These are phyloP conservation scores for Notoglanidium macrostoma DNA, from an alignment of 2,797 vertebrate genomes.

Conservation along the genomic window DNA sequence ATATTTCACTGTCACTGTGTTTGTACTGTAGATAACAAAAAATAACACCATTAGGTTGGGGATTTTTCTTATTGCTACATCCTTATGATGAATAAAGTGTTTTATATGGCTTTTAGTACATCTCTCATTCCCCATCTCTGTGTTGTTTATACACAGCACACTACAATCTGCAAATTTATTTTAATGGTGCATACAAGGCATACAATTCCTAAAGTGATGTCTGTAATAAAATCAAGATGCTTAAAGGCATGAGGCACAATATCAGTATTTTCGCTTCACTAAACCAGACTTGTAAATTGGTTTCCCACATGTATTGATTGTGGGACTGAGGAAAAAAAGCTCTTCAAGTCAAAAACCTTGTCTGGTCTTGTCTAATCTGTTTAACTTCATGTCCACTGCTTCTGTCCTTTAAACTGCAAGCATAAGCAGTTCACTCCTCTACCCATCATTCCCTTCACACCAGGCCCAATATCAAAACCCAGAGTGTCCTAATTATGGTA, in stretches of 20 bases:
- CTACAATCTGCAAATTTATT: slow-evolving; percentile 1
- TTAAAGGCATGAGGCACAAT: slow-evolving; percentile 43
- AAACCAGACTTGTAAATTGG: slow-evolving; percentile 29
- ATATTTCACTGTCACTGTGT: neutral
- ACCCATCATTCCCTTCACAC: slow-evolving; percentile 12
- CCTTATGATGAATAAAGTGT: neutral
- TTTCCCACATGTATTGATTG: slow-evolving; percentile 30
- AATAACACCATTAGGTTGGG: neutral
- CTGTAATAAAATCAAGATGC: slow-evolving; percentile 43
- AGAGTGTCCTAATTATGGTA: slow-evolving; percentile 70
- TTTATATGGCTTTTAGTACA: neutral
- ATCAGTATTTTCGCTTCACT: slow-evolving; percentile 33
- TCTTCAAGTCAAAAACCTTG: slow-evolving; percentile 17
- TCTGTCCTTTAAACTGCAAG: slow-evolving; percentile 34
- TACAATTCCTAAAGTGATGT: slow-evolving; percentile 29
- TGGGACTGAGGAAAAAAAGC: slow-evolving; percentile 4
- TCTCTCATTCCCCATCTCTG: neutral
- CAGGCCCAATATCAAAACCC: slow-evolving; percentile 69
- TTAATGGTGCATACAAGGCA: neutral
- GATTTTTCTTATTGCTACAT: neutral
- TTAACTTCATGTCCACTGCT: slow-evolving; percentile 43
- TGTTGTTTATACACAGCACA: neutral
- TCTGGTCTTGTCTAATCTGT: slow-evolving; percentile 20
- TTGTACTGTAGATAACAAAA: neutral
- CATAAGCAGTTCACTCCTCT: slow-evolving; percentile 17